Conservation (phyloP, 1,140 invertebrate species). For the Hyphantria cunea region DNA sequence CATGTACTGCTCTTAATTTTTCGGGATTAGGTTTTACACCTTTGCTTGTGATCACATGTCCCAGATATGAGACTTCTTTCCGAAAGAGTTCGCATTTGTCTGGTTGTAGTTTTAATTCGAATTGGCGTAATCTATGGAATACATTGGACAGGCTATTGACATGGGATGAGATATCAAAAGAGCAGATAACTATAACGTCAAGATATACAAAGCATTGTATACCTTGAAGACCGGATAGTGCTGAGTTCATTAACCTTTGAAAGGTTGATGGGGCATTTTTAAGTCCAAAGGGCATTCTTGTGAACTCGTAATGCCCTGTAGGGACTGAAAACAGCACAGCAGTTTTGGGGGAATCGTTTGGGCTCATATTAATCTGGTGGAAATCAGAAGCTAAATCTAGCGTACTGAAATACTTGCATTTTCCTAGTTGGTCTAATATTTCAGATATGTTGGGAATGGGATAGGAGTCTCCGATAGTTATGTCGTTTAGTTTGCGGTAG, state of each 20-base stretch:
- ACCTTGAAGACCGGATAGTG: slow-evolving; percentile 32
- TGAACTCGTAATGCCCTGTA: slow-evolving; percentile 49
- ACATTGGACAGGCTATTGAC: background rate
- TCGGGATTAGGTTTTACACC: slow-evolving; percentile 41
- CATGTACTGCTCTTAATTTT: slow-evolving; percentile 29
- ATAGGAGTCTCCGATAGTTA: slow-evolving; percentile 54
- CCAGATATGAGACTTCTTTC: no score
- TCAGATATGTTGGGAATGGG: no score
- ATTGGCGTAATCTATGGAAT: background rate
- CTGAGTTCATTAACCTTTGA: slow-evolving; percentile 16
- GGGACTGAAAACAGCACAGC: slow-evolving; percentile 47
- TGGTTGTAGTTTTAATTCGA: slow-evolving; percentile 8
- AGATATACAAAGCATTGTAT: slow-evolving; percentile 47
- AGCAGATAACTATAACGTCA: slow-evolving; percentile 51
- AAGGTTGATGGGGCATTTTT: slow-evolving; percentile 18
- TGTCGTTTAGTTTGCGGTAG: no score
- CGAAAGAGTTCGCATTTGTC: no score
- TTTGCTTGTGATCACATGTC: slow-evolving; percentile 53
- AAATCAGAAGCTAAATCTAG: slow-evolving; percentile 72
- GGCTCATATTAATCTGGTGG: no score
- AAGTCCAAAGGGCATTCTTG: no score
- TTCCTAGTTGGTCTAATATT: slow-evolving; percentile 31
- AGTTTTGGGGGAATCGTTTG: slow-evolving; percentile 42
- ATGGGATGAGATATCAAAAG: slow-evolving; percentile 5
- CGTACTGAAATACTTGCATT: slow-evolving; percentile 28